phyloP scores from a whole-genome alignment of 2,113 vertebrate genomes.

The Caloenas nicobarica region DNA sequence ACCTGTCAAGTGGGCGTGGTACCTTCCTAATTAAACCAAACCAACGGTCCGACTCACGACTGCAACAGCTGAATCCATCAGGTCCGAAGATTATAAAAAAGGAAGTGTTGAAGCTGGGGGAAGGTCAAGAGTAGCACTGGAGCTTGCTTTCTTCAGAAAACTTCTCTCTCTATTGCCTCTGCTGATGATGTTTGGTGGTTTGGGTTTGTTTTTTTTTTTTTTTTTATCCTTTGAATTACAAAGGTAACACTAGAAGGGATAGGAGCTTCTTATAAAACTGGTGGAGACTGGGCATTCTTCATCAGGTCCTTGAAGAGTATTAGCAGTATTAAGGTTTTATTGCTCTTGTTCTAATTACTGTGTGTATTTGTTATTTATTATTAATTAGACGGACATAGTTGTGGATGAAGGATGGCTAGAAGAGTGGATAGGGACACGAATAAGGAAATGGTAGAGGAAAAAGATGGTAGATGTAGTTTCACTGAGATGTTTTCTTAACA shows the following conservation, averaged over 20 bases:
- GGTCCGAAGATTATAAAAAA: not conserved
- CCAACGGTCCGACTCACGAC: not conserved
- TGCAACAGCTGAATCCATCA: not conserved
- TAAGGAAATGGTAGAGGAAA: not conserved
- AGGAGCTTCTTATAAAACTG: not conserved
- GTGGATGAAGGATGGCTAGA: not conserved
- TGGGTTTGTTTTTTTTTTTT: no score
- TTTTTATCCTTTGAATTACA: not conserved
- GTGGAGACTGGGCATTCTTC: not conserved
- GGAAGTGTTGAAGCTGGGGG: fast-evolving
- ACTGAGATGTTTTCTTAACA: not conserved
- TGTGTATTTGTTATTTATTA: not conserved
- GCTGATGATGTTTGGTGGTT: fast-evolving
- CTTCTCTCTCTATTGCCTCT: fast-evolving
- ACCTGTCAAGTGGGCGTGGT: not conserved
- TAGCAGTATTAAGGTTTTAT: not conserved
- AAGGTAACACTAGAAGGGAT: not conserved
- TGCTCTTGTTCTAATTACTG: not conserved
- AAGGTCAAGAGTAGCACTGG: fast-evolving
- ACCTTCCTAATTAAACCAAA: not conserved
- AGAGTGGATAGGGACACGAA: fast-evolving
- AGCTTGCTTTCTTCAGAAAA: fast-evolving
- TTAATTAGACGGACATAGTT: not conserved
- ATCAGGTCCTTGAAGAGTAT: not conserved
- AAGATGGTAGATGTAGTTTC: not conserved